phyloP scores from a whole-genome alignment of 2,888 invertebrate genomes.

The Apodemia duryi region DNA sequence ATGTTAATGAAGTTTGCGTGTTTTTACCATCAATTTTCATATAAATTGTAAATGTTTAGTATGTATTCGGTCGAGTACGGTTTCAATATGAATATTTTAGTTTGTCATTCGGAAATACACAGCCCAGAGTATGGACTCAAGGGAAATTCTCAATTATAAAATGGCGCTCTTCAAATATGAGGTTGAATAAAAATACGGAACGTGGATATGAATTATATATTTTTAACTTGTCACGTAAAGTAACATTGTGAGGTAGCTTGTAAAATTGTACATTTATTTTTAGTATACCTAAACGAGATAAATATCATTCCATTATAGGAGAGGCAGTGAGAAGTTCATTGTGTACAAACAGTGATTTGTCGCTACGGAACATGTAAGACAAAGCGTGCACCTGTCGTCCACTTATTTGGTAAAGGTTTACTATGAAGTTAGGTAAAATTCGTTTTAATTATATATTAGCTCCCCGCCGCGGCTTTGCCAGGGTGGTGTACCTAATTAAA shows the following conservation, averaged over 20 bases:
- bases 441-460: too few species aligned
- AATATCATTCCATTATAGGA: too few species aligned
- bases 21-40: neutral
- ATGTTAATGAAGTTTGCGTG: neutral
- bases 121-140: neutral
- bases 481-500: too few species aligned
- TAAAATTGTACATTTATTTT: too few species aligned
- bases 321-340: too few species aligned
- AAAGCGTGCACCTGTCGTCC: too few species aligned
- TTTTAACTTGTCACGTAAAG: neutral
- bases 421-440: too few species aligned
- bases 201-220: neutral
- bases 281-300: too few species aligned
- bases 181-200: neutral
- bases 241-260: neutral
- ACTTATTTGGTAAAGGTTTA: too few species aligned
- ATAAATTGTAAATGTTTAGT: neutral
- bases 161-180: constrained; percentile 5
- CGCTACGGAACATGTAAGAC: too few species aligned
- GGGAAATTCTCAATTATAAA: constrained; percentile 13
- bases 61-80: neutral
- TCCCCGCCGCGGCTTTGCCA: too few species aligned
- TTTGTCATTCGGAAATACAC: neutral
- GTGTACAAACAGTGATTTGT: too few species aligned
- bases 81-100: constrained; percentile 1